Conservation (phyloP, 53 echinoderm and acorn worm genomes). For the Zoroaster sp. region DNA sequence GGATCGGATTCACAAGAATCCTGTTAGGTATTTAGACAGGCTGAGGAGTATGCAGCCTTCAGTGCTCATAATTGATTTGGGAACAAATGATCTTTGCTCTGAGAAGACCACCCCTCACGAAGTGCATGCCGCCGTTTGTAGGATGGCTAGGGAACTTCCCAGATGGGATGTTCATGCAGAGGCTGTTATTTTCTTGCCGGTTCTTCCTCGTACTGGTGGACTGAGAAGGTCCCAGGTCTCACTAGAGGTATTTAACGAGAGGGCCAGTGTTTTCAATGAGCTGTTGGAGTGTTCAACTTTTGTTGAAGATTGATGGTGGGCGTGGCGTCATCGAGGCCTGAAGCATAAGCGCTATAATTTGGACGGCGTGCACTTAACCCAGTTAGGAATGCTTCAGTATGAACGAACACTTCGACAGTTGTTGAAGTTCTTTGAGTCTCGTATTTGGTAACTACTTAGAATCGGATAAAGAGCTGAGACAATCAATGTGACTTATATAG, state of each 20-base stretch:
- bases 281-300: background rate
- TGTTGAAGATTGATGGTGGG: conserved; percentile 23
- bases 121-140: background rate
- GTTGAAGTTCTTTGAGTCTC: background rate
- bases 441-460: conserved; percentile 12
- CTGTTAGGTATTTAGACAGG: background rate
- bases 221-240: background rate
- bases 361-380: conserved; percentile 31
- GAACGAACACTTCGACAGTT: background rate
- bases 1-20: background rate
- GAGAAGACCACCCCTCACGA: background rate
- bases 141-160: background rate
- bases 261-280: background rate
- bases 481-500: no score
- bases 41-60: background rate
- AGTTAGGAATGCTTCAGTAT: background rate
- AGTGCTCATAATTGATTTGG: background rate
- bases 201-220: conserved; percentile 3
- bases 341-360: background rate
- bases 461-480: no score
- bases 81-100: conserved; percentile 4
- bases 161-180: background rate
- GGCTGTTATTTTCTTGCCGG: conserved; percentile 15
- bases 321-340: background rate
- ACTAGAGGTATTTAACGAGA: background rate